These are phyloP conservation scores for Onychomys leucogaster DNA, from an alignment of 2,797 vertebrate genomes.

Conservation along the genomic window DNA sequence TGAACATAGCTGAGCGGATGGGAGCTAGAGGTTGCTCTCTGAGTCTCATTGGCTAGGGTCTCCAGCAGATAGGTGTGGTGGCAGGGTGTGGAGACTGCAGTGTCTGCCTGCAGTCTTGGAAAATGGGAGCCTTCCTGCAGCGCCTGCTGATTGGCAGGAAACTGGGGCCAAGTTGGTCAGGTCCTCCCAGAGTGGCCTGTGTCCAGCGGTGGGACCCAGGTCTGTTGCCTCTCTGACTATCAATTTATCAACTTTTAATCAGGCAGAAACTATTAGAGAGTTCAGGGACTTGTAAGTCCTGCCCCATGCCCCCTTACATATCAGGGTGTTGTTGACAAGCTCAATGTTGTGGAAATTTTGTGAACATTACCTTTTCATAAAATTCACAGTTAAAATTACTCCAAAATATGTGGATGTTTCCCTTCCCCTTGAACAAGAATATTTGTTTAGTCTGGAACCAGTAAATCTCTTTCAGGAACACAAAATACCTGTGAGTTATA, in stretches of 20 bases:
- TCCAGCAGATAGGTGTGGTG: too few relatives aligned
- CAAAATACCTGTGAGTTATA: neutral
- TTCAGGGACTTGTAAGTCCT: neutral
- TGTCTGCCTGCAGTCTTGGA: too few relatives aligned
- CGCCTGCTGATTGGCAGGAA: too few relatives aligned
- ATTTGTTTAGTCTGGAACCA: neutral
- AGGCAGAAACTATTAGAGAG: neutral
- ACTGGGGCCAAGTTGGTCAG: too few relatives aligned
- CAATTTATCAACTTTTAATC: neutral
- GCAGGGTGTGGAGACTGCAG: too few relatives aligned
- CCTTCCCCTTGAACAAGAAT: neutral
- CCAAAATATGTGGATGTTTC: neutral
- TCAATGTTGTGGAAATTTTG: neutral
- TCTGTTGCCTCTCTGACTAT: too few relatives aligned
- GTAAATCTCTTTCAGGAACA: neutral
- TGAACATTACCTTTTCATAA: neutral
- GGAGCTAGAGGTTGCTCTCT: too few relatives aligned
- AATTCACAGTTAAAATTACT: neutral
- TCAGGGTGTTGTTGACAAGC: neutral
- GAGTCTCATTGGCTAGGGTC: too few relatives aligned
- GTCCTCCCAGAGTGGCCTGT: too few relatives aligned
- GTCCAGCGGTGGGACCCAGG: too few relatives aligned
- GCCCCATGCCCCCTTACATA: neutral
- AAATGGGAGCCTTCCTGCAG: too few relatives aligned
- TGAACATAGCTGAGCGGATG: too few relatives aligned